phyloP scores from a whole-genome alignment of 2,888 invertebrate species.

The Archips xylosteana region DNA sequence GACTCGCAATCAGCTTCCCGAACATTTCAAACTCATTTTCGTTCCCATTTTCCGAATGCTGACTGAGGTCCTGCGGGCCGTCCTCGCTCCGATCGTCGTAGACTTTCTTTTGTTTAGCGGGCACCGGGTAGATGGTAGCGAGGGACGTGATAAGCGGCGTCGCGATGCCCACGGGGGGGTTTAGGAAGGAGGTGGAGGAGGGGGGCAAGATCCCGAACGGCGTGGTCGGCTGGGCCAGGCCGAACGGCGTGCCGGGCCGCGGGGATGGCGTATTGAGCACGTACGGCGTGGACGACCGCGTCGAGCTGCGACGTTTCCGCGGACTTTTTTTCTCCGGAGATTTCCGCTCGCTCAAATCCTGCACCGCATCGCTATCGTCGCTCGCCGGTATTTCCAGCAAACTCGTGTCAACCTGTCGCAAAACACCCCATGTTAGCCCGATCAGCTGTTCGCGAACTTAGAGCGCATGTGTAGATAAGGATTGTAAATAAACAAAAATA shows the following conservation, averaged over 20 bases:
- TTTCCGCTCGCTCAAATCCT: conserved; percentile 79
- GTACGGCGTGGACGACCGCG: conserved; percentile 78
- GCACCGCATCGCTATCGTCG: conserved; percentile 81
- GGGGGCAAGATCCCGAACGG: conserved; percentile 76
- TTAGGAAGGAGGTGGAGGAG: conserved; percentile 74
- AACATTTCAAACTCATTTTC: conserved; percentile 84
- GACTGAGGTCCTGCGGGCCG: conserved; percentile 77
- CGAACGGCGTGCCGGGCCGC: conserved; percentile 79
- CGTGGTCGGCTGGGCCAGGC: conserved; percentile 65
- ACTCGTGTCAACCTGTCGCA: conserved; percentile 74
- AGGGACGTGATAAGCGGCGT: conserved; percentile 79
- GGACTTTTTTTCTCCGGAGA: conserved; percentile 81
- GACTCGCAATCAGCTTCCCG: conserved; percentile 79
- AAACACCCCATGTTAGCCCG: conserved; percentile 14
- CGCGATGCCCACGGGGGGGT: conserved; percentile 80
- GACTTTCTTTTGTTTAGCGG: conserved; percentile 77
- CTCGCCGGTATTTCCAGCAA: conserved; percentile 78
- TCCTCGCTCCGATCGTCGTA: conserved; percentile 69
- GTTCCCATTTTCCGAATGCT: conserved; percentile 77
- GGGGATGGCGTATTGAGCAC: conserved; percentile 81
- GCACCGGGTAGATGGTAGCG: conserved; percentile 76
- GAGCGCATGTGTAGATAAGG: conserved; percentile 55
- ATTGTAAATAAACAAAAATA: conserved; percentile 51
- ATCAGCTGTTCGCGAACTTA: conserved; percentile 45
- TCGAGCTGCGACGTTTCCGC: conserved; percentile 78